Evolutionary conservation across 35 echinoderm and acorn worm genomes (phyloP).

Genomic region (Eucidaris tribuloides): DNA sequence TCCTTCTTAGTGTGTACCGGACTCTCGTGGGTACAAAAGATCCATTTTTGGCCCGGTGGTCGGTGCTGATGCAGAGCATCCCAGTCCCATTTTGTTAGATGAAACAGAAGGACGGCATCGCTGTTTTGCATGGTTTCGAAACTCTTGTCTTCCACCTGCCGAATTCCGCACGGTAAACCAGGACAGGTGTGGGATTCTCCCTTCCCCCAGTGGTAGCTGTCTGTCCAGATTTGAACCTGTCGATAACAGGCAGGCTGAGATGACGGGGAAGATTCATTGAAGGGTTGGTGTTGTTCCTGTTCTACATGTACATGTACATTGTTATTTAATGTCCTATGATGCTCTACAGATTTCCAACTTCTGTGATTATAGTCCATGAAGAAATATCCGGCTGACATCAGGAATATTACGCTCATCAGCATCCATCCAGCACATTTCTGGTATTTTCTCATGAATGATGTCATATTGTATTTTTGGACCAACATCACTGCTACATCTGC

Average conservation of each 20-base stretch:
- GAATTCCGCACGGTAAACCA: background rate
- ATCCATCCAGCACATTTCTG: too few species aligned
- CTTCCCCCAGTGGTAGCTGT: background rate
- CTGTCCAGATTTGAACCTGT: background rate
- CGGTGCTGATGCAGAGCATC: background rate
- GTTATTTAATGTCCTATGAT: too few species aligned
- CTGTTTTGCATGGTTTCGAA: conserved; percentile 4
- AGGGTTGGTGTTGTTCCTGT: too few species aligned
- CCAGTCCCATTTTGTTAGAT: conserved; percentile 4
- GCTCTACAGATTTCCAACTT: too few species aligned
- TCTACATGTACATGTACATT: too few species aligned
- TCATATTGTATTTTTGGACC: too few species aligned
- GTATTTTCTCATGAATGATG: too few species aligned
- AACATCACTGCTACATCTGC: too few species aligned
- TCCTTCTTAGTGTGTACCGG: background rate
- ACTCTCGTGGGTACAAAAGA: background rate
- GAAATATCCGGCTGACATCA: too few species aligned
- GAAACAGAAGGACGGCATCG: conserved; percentile 9
- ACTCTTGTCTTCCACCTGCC: background rate
- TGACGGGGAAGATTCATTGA: too few species aligned
- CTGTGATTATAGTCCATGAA: too few species aligned
- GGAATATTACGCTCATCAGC: too few species aligned
- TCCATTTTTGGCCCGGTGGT: background rate
- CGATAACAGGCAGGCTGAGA: background rate
- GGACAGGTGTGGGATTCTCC: background rate